Evolutionary conservation across 2,113 vertebrate species (phyloP).

Genomic region (Phrynocephalus versicolor): DNA sequence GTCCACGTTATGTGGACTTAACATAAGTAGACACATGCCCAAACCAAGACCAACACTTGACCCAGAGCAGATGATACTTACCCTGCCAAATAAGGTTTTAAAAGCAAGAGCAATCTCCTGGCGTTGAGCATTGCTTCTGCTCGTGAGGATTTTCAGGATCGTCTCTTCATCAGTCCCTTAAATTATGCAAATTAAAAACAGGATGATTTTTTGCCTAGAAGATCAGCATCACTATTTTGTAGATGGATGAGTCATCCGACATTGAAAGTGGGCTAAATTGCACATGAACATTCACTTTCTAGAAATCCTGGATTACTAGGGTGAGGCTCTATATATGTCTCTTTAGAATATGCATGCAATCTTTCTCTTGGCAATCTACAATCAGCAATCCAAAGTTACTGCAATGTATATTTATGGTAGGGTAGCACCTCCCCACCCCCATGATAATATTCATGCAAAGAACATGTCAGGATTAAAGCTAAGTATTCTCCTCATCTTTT

Average conservation of each 20-base stretch:
- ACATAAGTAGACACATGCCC: not conserved
- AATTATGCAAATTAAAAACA: conserved; percentile 41
- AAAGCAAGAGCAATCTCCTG: conserved; percentile 86
- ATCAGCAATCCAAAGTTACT: not conserved
- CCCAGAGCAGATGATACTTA: conserved; percentile 63
- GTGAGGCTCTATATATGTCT: not conserved
- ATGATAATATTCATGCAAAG: not conserved
- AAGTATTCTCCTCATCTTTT: not conserved
- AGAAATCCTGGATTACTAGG: not conserved
- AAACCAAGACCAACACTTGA: not conserved
- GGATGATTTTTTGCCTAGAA: conserved; percentile 24
- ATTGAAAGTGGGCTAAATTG: not conserved
- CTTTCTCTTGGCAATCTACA: not conserved
- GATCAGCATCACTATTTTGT: not conserved
- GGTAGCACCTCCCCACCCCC: too few species aligned
- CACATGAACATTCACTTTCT: not conserved
- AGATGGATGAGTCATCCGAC: not conserved
- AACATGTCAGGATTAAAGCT: not conserved
- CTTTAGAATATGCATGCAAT: not conserved
- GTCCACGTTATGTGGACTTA: not conserved
- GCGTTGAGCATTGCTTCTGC: conserved; percentile 88
- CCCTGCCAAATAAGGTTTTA: conserved; percentile 91
- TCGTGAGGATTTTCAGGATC: conserved; percentile 83
- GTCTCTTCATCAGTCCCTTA: conserved; percentile 92
- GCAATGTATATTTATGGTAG: not conserved